A percentile compares a stretch with the other conserved stretches of the same genome.
Conservation (phyloP, 2,888 invertebrate species). For the Aspidiotus destructor region DNA sequence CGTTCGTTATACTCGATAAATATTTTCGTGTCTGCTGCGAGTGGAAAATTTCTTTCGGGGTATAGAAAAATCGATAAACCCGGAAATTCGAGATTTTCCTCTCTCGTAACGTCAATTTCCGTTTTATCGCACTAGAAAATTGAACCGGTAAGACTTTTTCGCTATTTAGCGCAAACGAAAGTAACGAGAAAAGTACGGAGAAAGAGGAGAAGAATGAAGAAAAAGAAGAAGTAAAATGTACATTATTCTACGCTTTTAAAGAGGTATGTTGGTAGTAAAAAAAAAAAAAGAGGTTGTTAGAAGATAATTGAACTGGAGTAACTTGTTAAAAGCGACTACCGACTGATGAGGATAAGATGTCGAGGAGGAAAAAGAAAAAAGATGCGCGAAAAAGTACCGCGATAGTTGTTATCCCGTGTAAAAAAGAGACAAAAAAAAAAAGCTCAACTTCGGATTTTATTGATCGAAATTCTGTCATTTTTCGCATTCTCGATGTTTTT, state of each 20-base stretch:
- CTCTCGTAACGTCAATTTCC: neutral
- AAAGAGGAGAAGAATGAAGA: neutral
- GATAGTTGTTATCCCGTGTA: neutral
- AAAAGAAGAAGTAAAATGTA: conserved; percentile 1
- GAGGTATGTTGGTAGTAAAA: neutral
- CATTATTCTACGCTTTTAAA: neutral
- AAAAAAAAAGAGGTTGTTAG: neutral
- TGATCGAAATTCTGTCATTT: neutral
- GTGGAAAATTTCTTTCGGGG: no score
- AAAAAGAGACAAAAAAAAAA: neutral
- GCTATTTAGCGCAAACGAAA: conserved; percentile 4
- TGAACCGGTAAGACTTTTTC: neutral
- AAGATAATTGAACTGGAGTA: conserved; percentile 4
- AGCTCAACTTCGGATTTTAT: neutral
- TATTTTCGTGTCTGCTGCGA: no score
- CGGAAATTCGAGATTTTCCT: conserved; percentile 2
- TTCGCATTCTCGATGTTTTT: neutral
- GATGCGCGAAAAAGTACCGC: conserved; percentile 4
- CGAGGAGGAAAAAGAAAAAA: neutral
- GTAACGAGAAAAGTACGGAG: conserved; percentile 1
- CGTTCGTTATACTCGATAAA: no score
- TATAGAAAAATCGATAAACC: neutral
- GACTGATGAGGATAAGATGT: neutral
- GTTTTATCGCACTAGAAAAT: conserved; percentile 4
- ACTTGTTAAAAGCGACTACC: conserved; percentile 4